These are phyloP conservation scores for Hiodon tergisus DNA, from an alignment of 2,113 vertebrate species.

Conservation along the genomic window DNA sequence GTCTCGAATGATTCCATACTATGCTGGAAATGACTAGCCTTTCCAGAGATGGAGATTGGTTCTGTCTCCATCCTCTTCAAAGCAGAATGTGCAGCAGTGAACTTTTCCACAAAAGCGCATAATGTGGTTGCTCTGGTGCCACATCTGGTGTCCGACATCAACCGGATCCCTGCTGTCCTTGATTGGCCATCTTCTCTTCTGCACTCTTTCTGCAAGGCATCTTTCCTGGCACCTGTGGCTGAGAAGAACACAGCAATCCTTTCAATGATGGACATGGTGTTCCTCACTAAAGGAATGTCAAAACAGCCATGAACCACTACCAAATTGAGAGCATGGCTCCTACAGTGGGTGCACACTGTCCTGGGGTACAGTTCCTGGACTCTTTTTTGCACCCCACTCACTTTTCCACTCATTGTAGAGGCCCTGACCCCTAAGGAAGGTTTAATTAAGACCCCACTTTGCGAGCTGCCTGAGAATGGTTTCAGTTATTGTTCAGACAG, in stretches of 20 bases:
- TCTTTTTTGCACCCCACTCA: slow-evolving; percentile 17
- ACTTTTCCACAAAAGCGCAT: slow-evolving; percentile 10
- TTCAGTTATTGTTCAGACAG: slow-evolving; percentile 16
- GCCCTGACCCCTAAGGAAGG: slow-evolving; percentile 8
- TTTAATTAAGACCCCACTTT: slow-evolving; percentile 10
- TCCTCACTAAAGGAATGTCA: slow-evolving; percentile 11
- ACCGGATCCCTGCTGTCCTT: slow-evolving; percentile 21
- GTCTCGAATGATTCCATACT: slow-evolving; percentile 18
- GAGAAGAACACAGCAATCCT: slow-evolving; percentile 13
- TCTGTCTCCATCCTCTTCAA: slow-evolving; percentile 21
- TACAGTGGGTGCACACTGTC: slow-evolving; percentile 9
- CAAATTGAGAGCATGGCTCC: slow-evolving; percentile 17
- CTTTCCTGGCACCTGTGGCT: slow-evolving; percentile 8
- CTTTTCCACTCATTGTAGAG: slow-evolving; percentile 19
- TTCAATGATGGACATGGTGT: slow-evolving; percentile 13
- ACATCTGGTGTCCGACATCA: slow-evolving; percentile 27
- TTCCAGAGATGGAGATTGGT: slow-evolving; percentile 16
- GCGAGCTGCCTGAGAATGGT: neutral
- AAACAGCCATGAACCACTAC: slow-evolving; percentile 19
- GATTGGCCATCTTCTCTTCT: neutral
- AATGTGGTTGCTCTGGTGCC: slow-evolving; percentile 16
- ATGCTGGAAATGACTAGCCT: slow-evolving; percentile 12
- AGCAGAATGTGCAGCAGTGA: slow-evolving; percentile 16
- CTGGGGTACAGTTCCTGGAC: slow-evolving; percentile 14
- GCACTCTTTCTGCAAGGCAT: slow-evolving; percentile 1